phyloP scores from a whole-genome alignment of 37 sponge, comb jelly and placozoan genomes.

The Eunapius fragilis region DNA sequence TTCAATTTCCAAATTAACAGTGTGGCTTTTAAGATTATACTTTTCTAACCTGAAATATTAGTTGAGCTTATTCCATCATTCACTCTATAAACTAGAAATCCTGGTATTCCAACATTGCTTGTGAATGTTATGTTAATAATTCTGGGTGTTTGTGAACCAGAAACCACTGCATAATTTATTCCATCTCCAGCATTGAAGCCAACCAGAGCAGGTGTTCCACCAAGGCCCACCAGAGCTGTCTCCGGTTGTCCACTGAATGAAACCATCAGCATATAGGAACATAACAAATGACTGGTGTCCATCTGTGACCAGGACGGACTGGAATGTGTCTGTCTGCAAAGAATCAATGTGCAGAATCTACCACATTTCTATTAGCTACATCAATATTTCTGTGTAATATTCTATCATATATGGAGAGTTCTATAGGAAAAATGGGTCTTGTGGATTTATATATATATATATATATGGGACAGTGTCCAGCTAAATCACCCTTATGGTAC shows the following conservation, averaged over 20 bases:
- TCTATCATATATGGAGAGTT: too few relatives aligned
- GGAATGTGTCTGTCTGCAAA: conserved; percentile 49
- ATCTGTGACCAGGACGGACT: conserved; percentile 52
- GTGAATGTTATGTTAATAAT: conserved; percentile 10
- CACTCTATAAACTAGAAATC: background rate
- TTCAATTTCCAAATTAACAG: too few relatives aligned
- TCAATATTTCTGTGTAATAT: too few relatives aligned
- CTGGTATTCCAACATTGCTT: conserved; percentile 5
- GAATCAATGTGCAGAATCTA: background rate
- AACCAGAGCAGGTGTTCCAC: conserved; percentile 12
- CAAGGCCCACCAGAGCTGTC: conserved; percentile 30
- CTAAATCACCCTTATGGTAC: too few relatives aligned
- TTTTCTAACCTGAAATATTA: too few relatives aligned
- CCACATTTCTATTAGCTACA: background rate
- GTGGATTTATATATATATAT: too few relatives aligned
- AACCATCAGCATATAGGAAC: conserved; percentile 57
- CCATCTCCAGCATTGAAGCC: conserved; percentile 45
- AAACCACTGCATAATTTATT: background rate
- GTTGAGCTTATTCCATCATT: background rate
- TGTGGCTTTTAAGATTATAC: too few relatives aligned
- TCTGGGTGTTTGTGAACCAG: conserved; percentile 3
- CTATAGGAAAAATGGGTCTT: too few relatives aligned
- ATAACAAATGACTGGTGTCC: conserved; percentile 17
- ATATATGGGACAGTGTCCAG: too few relatives aligned
- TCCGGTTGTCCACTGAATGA: conserved; percentile 53